Base-by-base conservation (phyloP, 2,113 vertebrate species). In the Amphiprion ocellaris region DNA sequence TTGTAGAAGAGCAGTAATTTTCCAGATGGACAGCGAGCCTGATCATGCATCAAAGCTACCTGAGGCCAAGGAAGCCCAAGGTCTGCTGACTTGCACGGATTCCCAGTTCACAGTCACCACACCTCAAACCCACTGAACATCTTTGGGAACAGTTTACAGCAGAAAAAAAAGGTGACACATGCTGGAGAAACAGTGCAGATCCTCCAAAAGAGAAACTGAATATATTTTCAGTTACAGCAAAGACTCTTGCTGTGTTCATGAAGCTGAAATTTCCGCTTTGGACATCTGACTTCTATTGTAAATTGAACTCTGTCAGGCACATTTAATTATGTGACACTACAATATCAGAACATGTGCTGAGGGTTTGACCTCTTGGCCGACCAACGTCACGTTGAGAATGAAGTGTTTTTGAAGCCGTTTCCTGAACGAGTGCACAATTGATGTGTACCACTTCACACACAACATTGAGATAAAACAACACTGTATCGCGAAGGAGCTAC, bases 11-110 rank as follows among this genome's bases (percentile, higher is more conserved):
- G 66, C 37, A 70, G 74, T 69, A 60, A 62, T 88, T 87, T 81
- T 82, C 71, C 85, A 91, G 79, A 76, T 79, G 81, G 82, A 79
- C 75, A 87, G 87, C 66, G 72, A 81, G 63, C 44, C 63, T 61
- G 55, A 77, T 76, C 52, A 73, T 55, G 70, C 75, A 86, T 80
- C 80, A 84, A 61, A 79, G 77, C 61, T 77, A 63, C 78, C 77
- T 6, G 30, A 74, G 74, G 81, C 76, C 60, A 78, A 37, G 52
- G 72, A 77, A 59, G 30, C 23, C 55, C 77, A 63, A 64, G 73
- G 72, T 77, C 81, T 79, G 83, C 71, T 85, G 64, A 70, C 84
- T 71, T 47, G 53, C 52, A 70, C 67, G 52, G 78, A 86, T 77
- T 82, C 81, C 62, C 56, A 66, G 74, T 82, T 82, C 68, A 69